Conservation (phyloP, 2,797 vertebrate genomes). For the Acipenser transmontanus region DNA sequence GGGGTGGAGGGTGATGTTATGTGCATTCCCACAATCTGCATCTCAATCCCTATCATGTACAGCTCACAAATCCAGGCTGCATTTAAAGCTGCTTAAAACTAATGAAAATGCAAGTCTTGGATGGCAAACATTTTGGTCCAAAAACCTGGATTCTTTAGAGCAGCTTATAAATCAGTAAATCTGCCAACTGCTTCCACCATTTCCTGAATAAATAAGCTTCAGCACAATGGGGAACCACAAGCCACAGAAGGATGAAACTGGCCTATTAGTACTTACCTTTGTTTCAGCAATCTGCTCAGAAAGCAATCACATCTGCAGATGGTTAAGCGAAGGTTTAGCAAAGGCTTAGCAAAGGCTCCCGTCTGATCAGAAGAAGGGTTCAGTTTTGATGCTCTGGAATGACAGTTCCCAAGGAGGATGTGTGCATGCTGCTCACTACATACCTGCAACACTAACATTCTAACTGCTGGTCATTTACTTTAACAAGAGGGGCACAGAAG, state of each 20-base stretch:
- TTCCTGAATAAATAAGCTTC: neutral
- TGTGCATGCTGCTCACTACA: constrained; percentile 26
- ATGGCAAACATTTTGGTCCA: neutral
- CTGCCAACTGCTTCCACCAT: neutral
- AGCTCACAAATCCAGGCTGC: neutral
- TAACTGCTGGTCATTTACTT: too few species aligned
- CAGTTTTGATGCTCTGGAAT: neutral
- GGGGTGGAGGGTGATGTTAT: neutral
- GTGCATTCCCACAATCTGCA: neutral
- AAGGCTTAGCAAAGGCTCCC: neutral
- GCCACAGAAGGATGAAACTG: neutral
- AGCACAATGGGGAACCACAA: neutral
- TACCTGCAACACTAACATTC: too few species aligned
- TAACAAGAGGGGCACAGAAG: too few species aligned
- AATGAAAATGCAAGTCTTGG: neutral
- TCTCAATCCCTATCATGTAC: too few species aligned
- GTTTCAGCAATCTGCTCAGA: neutral
- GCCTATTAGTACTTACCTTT: neutral
- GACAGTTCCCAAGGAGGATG: constrained; percentile 18
- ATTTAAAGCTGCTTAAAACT: neutral
- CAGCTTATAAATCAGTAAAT: neutral
- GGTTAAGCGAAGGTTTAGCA: neutral
- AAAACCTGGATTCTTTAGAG: neutral
- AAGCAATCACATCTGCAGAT: neutral
- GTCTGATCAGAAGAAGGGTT: neutral